These are phyloP conservation scores for Clepsis dumicolana DNA, from an alignment of 2,888 invertebrate species.

Conservation along the genomic window DNA sequence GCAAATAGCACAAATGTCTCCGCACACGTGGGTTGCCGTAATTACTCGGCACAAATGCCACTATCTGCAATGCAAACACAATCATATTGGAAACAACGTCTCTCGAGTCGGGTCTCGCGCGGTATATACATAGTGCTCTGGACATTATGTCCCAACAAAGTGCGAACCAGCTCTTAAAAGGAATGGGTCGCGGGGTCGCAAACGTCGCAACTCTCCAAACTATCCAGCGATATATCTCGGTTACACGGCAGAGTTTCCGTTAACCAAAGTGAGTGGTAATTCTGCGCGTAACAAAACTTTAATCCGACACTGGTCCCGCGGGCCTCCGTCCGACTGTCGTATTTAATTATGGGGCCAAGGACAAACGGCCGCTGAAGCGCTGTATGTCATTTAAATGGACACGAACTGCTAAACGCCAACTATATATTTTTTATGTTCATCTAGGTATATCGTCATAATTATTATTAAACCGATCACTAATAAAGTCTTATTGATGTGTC, in stretches of 20 bases:
- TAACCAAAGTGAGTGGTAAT: constrained; percentile 49
- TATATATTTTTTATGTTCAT: background rate
- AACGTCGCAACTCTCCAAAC: constrained; percentile 44
- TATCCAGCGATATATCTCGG: constrained; percentile 52
- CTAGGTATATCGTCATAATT: background rate
- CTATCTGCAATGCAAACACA: constrained; percentile 42
- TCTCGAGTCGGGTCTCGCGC: constrained; percentile 17
- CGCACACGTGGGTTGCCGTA: constrained; percentile 38
- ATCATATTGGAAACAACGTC: constrained; percentile 36
- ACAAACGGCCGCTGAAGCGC: constrained; percentile 21
- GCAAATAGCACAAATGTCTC: constrained; percentile 42
- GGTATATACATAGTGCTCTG: background rate
- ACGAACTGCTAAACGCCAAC: constrained; percentile 17
- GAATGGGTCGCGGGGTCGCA: constrained; percentile 29
- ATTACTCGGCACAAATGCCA: constrained; percentile 37
- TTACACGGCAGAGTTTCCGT: constrained; percentile 49
- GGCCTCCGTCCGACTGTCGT: constrained; percentile 49
- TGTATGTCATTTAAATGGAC: constrained; percentile 29
- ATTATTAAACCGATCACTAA: background rate
- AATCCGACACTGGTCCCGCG: constrained; percentile 48
- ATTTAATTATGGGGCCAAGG: constrained; percentile 56
- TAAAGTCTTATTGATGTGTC: too few relatives aligned
- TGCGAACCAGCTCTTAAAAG: constrained; percentile 35
- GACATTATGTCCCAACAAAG: constrained; percentile 27
- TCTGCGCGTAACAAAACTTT: constrained; percentile 58